Evolutionary conservation across 1,140 invertebrate genomes (phyloP).

Genomic region (Megalopta genalis): DNA sequence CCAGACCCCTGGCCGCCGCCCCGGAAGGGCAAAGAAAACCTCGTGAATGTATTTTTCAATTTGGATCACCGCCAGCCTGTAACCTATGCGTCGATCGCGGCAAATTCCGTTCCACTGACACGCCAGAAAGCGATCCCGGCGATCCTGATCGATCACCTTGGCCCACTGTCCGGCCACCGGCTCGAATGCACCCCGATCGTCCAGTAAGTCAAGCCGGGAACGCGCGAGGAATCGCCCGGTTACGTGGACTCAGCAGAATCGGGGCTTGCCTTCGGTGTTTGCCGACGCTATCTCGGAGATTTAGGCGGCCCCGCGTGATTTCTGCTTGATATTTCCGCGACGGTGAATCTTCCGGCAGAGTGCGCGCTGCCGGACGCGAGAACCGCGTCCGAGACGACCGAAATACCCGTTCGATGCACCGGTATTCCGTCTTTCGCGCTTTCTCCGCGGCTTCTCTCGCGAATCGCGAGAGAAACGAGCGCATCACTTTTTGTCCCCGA

Average conservation of each 20-base stretch:
- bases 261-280: not conserved
- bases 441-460: too few relatives aligned
- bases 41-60: constrained; percentile 71
- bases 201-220: not conserved
- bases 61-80: constrained; percentile 62
- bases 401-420: too few relatives aligned
- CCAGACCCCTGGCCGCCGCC: constrained; percentile 25
- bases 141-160: constrained; percentile 4
- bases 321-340: not conserved
- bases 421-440: too few relatives aligned
- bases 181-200: not conserved
- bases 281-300: not conserved
- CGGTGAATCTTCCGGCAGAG: too few relatives aligned
- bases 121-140: too few relatives aligned
- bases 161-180: not conserved
- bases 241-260: not conserved
- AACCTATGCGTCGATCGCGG: constrained; percentile 22
- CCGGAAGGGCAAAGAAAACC: constrained; percentile 61
- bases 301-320: not conserved
- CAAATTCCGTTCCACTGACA: too few relatives aligned
- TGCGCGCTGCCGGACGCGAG: too few relatives aligned
- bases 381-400: too few relatives aligned
- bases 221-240: not conserved
- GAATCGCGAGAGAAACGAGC: too few relatives aligned
- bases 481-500: too few relatives aligned